Base-by-base conservation (phyloP, 2,797 vertebrate species). In the Danio tinwini region DNA sequence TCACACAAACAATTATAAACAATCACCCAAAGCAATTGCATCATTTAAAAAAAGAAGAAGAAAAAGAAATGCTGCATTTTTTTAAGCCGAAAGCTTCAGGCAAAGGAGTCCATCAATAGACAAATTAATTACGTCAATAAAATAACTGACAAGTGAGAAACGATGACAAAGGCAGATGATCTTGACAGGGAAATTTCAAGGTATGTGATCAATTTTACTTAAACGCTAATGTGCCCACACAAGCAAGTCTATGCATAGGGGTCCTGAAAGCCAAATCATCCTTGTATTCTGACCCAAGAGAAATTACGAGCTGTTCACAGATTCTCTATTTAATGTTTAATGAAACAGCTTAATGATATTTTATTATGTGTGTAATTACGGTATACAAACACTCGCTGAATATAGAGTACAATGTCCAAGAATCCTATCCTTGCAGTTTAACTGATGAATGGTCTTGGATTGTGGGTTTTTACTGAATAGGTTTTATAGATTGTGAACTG, bases 1-100 rank as follows among this genome's bases (percentile, higher is more conserved):
- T 95, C 94, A 92, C 94, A 92, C 91, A 92, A 95, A 93, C 91
- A 94, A 95, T 90, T 92, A 92, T 88, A 92, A 94, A 93, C 92
- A 91, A 89, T 95, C 92, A 95, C 93, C 91, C 88, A 89, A 76
- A 88, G 29, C 87, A 88, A 92, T 91, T 92, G 91, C 92, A 95
- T 94, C 92, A 94, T 94, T 95, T 95, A 91, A 86, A 85, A 89
- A 93, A 1, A 3, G 29, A 29, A 29, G 13, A 52, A 52, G 5
- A 29, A 29, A 13, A 5, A 52, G 10, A 87, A 87, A 74, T 71
- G 82, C 84, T 75, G 47, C 59, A 10, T 78, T 84, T 63, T 50
- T 75, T 72, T 80, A 82, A 85, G 80, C 89, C 77, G 65, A 86
- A 87, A 83, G 67, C 37, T 86, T 82, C 83, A 82, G 69, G 81